These are phyloP conservation scores for Escarpia spicata DNA, from an alignment of 2,888 invertebrate genomes.

Conservation along the genomic window DNA sequence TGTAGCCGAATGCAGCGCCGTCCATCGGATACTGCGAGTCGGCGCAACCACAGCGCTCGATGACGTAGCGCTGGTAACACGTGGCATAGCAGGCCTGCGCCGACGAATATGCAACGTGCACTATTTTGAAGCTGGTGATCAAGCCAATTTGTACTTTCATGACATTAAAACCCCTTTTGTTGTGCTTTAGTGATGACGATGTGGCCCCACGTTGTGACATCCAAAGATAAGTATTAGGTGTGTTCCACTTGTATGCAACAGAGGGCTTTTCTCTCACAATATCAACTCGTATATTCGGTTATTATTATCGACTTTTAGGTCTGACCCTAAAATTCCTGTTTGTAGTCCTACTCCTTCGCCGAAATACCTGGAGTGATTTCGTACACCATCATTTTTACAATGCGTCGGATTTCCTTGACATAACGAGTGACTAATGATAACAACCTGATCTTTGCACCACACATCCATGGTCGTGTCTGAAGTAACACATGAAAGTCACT, in stretches of 20 bases:
- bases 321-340: too few relatives aligned
- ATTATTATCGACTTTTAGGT: neutral
- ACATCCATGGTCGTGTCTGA: too few relatives aligned
- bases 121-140: neutral
- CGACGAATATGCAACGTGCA: neutral
- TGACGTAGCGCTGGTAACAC: conserved; percentile 23
- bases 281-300: neutral
- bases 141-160: neutral
- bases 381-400: too few relatives aligned
- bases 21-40: conserved; percentile 14
- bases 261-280: too few relatives aligned
- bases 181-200: neutral
- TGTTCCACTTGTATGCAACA: neutral
- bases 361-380: too few relatives aligned
- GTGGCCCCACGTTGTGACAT: neutral
- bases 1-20: conserved; percentile 20
- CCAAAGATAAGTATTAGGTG: neutral
- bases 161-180: neutral
- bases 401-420: too few relatives aligned
- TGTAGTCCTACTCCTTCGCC: too few relatives aligned
- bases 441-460: too few relatives aligned
- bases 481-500: too few relatives aligned
- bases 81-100: conserved; percentile 26
- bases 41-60: conserved; percentile 21
- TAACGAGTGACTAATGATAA: too few relatives aligned